Evolutionary conservation across 2,797 vertebrate genomes (phyloP).

Genomic region (Anableps anableps): DNA sequence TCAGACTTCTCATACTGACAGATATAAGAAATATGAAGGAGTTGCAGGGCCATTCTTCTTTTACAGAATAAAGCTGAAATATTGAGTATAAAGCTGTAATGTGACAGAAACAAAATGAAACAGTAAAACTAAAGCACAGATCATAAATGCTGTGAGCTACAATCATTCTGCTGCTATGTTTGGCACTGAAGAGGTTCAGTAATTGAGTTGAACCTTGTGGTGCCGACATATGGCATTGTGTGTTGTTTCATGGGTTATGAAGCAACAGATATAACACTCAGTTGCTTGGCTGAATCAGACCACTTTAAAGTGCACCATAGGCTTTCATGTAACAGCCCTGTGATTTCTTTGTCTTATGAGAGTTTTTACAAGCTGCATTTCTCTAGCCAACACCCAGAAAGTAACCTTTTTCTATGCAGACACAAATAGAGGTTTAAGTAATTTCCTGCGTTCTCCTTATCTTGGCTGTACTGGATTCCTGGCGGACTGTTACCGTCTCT

Average conservation of each 20-base stretch:
- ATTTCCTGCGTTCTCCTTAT: slow-evolving; percentile 75
- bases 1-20: not conserved
- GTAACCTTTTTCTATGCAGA: slow-evolving; percentile 48
- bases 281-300: slow-evolving; percentile 17
- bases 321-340: slow-evolving; percentile 2
- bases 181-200: slow-evolving; percentile 33
- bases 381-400: slow-evolving; percentile 47
- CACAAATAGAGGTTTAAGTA: slow-evolving; percentile 71
- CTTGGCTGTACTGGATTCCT: slow-evolving; percentile 52
- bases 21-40: not conserved
- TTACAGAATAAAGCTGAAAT: not conserved
- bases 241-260: slow-evolving; percentile 46
- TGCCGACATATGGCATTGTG: slow-evolving; percentile 55
- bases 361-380: slow-evolving; percentile 46
- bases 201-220: slow-evolving; percentile 54
- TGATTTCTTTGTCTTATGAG: slow-evolving; percentile 27
- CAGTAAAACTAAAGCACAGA: not conserved
- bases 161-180: slow-evolving; percentile 12
- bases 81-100: not conserved
- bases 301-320: slow-evolving; percentile 5
- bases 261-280: slow-evolving; percentile 46
- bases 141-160: not conserved
- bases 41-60: not conserved
- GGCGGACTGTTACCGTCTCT: slow-evolving; percentile 49
- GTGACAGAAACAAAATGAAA: not conserved